phyloP scores from a whole-genome alignment of 2,113 vertebrate species.

The Rostratula benghalensis region DNA sequence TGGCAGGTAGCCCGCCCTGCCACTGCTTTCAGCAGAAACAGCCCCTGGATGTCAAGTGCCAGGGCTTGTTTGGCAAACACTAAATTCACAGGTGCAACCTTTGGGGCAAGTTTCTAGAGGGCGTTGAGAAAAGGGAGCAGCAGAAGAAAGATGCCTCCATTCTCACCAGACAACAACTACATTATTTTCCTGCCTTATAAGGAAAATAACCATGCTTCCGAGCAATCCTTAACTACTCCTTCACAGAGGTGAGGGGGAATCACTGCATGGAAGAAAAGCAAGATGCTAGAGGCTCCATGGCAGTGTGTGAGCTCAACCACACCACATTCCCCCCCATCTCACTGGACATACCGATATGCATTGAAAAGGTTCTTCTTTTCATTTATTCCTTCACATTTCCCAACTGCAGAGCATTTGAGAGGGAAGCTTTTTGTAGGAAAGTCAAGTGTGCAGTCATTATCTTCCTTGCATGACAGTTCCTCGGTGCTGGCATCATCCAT shows the following conservation, averaged over 20 bases:
- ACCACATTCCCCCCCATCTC: neutral
- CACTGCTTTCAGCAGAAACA: neutral
- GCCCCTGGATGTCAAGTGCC: neutral
- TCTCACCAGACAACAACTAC: neutral
- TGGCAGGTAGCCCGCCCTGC: neutral
- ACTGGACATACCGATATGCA: conserved; percentile 81
- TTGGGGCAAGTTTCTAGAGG: neutral
- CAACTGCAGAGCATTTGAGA: conserved; percentile 71
- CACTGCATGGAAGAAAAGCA: neutral
- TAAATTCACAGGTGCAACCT: neutral
- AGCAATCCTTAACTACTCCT: neutral
- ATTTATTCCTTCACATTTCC: conserved; percentile 82
- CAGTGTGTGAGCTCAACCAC: neutral
- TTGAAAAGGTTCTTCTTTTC: conserved; percentile 93
- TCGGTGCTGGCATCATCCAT: conserved; percentile 85
- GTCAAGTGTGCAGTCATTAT: conserved; percentile 81
- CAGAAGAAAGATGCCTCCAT: neutral
- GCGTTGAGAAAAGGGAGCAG: neutral
- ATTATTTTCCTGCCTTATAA: neutral
- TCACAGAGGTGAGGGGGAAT: neutral
- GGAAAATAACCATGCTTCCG: conserved; percentile 2
- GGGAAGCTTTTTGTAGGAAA: conserved; percentile 86
- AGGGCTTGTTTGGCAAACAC: neutral
- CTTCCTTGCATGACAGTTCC: conserved; percentile 74
- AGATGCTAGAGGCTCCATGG: neutral